phyloP scores from a whole-genome alignment of 2,888 invertebrate species.

The Drosophila aldrichi region DNA sequence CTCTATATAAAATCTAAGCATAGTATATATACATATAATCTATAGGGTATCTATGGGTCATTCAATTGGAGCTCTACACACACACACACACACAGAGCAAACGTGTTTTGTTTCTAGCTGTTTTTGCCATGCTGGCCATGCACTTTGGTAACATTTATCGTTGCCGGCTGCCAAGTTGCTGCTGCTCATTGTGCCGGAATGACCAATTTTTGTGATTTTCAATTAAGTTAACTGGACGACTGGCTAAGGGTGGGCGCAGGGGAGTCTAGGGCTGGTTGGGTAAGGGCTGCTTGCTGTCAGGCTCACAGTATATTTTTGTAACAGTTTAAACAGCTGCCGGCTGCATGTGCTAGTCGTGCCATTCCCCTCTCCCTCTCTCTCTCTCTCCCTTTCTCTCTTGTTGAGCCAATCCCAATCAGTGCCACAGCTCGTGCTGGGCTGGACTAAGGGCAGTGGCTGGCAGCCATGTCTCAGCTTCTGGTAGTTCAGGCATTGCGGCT shows the following conservation, averaged over 20 bases:
- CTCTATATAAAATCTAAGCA: background rate
- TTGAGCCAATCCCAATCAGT: conserved; percentile 9
- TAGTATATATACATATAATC: background rate
- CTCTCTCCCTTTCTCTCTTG: background rate
- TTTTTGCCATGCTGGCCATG: conserved; percentile 44
- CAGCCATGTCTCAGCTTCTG: conserved; percentile 38
- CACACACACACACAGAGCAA: no score
- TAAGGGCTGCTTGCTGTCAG: conserved; percentile 41
- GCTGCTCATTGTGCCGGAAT: conserved; percentile 77
- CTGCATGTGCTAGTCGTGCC: conserved; percentile 40
- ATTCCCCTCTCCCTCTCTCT: background rate
- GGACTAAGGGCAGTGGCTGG: conserved; percentile 9
- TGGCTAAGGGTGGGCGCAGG: background rate
- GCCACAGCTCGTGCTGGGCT: conserved; percentile 1
- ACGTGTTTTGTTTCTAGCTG: conserved; percentile 24
- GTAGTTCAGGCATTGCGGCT: conserved; percentile 50
- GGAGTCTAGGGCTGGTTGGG: conserved; percentile 1
- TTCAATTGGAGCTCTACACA: background rate
- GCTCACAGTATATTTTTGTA: conserved; percentile 53
- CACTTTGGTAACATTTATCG: conserved; percentile 69
- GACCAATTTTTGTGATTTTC: conserved; percentile 82
- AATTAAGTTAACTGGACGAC: conserved; percentile 73
- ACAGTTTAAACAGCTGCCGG: conserved; percentile 67
- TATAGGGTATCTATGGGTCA: background rate
- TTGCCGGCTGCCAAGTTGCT: conserved; percentile 66